phyloP scores from a whole-genome alignment of 92 coral and sea anemone species.

The Actinernus sp. region DNA sequence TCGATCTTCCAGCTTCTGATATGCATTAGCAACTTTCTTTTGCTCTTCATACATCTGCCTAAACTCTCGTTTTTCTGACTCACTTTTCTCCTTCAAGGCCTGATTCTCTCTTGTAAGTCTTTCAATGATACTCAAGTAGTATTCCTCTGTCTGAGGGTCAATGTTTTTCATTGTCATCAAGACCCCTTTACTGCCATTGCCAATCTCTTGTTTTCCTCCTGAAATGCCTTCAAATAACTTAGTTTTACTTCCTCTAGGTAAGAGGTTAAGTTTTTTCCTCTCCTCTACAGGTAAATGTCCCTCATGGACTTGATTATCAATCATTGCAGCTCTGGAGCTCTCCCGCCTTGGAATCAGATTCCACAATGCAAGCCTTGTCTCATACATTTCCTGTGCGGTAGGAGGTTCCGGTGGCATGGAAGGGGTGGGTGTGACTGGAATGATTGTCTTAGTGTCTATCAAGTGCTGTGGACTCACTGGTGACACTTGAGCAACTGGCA shows the following conservation, averaged over 20 bases:
- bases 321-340: constrained; percentile 3
- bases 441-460: constrained; percentile 16
- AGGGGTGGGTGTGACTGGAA: constrained; percentile 23
- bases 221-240: not conserved
- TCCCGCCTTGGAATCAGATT: constrained; percentile 74
- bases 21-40: constrained; percentile 97
- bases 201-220: not conserved
- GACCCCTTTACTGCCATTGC: not conserved
- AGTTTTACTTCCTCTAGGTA: not conserved
- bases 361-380: constrained; percentile 92
- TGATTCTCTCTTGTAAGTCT: constrained; percentile 73
- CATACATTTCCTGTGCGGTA: constrained; percentile 95
- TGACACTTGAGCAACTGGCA: constrained; percentile 85
- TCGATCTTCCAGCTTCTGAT: constrained; percentile 98
- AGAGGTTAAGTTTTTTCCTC: not conserved
- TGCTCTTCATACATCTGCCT: constrained; percentile 94
- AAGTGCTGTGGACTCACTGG: constrained; percentile 67
- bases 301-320: constrained; percentile 16
- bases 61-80: constrained; percentile 83
- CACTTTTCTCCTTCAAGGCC: constrained; percentile 74
- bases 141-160: constrained; percentile 43
- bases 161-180: not conserved
- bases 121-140: constrained; percentile 71
- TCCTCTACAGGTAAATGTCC: not conserved
- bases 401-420: constrained; percentile 72